A percentile compares a stretch with the other conserved stretches of the same genome.
Evolutionary conservation across 2,113 vertebrate species (phyloP).

Genomic region (Oncorhynchus tshawytscha): DNA sequence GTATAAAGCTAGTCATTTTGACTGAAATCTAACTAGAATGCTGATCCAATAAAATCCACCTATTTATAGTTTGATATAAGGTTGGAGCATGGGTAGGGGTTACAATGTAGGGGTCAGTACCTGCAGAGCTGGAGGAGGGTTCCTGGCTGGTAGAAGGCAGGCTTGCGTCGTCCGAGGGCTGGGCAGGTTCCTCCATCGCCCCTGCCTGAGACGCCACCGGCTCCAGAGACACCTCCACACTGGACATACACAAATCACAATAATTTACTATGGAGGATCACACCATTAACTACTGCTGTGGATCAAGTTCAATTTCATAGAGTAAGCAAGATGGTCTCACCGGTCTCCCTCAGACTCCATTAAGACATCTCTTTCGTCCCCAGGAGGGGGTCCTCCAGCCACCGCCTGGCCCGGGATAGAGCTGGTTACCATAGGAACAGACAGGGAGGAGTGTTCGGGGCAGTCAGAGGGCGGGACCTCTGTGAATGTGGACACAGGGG

Average conservation of each 20-base stretch:
- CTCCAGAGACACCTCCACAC: constrained; percentile 83
- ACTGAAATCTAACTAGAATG: neutral
- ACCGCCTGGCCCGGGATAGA: constrained; percentile 83
- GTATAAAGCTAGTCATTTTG: no score
- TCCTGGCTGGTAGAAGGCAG: constrained; percentile 94
- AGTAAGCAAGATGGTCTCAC: constrained; percentile 58
- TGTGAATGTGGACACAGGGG: constrained; percentile 80
- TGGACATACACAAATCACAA: constrained; percentile 44
- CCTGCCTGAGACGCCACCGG: constrained; percentile 81
- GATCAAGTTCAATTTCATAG: neutral
- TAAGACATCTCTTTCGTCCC: constrained; percentile 86
- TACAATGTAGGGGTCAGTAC: constrained; percentile 32
- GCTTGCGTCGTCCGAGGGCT: constrained; percentile 83
- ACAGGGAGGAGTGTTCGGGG: constrained; percentile 88
- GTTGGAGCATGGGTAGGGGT: neutral
- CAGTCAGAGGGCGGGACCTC: constrained; percentile 81
- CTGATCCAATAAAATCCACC: no score
- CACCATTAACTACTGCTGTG: no score
- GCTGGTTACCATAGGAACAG: constrained; percentile 92
- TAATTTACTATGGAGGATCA: neutral
- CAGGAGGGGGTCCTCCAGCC: constrained; percentile 70
- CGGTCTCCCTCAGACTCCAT: constrained; percentile 89
- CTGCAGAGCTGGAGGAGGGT: constrained; percentile 92
- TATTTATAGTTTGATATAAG: no score
- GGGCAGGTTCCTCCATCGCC: constrained; percentile 81